Evolutionary conservation across 2,113 vertebrate species (phyloP), one percentile per base, ranked within the genome.

Genomic region (Barbus barbus): DNA sequence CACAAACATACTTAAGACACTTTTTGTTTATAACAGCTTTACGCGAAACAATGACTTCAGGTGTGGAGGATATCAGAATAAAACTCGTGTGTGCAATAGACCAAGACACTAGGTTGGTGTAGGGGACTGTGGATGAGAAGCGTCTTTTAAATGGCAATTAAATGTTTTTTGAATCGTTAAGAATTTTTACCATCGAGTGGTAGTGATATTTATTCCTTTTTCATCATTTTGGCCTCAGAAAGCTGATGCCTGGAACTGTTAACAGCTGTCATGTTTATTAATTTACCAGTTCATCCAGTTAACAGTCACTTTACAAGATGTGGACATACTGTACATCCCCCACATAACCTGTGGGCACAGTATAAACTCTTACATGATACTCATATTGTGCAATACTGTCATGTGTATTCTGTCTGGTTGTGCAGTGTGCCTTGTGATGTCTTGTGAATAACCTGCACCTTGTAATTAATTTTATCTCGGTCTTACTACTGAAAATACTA

Each of bases 271-370:
- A 53, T 56, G 51, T 77, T 72, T 72, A 72, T 72, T 72, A 0
- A 72, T 72, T 72, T 72, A 24, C 36, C 44, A 36, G 44, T 72
- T 44, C 69, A 41, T 71, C 36, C 33, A 41, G 67, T 71, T 41
- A 71, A n/a, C 67, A 71, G 18, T 71, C 36, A 71, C 20, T 71
- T 71, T 71, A n/a, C 67, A 71, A 71, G 36, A 41, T 72, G 69
- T 38, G 69, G 36, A 41, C 36, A 72, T 72, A 44, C 36, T 71
- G 67, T 72, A 41, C 36, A 41, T 72, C 69, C 22, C 12, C 22
- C 12, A 44, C 36, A 72, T 72, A 72, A 72, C 36, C 69, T 72
- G 69, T 44, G 69, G 69, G 69, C 69, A 72, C 69, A 72, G 44
- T 33, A 51, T 46, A 48, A 48, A 48, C 46, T 5, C 46, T 14